phyloP scores from a whole-genome alignment of 2,113 vertebrate genomes.

The Notechis scutatus region DNA sequence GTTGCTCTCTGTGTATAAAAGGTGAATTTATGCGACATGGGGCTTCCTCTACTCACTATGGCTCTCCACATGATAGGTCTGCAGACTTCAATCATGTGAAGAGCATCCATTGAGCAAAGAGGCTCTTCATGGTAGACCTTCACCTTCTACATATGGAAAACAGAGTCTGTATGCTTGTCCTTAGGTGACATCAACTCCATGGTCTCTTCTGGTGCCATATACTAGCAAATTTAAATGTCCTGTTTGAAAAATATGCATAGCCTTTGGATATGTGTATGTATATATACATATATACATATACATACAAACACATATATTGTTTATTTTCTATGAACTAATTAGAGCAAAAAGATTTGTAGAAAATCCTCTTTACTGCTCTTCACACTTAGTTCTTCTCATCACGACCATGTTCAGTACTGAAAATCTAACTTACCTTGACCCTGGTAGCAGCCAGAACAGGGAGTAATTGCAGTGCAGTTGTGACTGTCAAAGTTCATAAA shows the following conservation, averaged over 20 bases:
- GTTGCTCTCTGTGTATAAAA: neutral
- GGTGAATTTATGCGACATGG: neutral
- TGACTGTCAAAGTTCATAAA: constrained; percentile 69
- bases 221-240: neutral
- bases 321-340: neutral
- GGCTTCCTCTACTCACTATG: neutral
- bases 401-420: neutral
- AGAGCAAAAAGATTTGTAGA: neutral
- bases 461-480: constrained; percentile 63
- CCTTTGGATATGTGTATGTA: neutral
- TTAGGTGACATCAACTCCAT: neutral
- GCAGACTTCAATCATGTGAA: neutral
- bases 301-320: too few species aligned
- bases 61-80: neutral
- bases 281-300: too few species aligned
- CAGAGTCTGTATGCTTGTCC: neutral
- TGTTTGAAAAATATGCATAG: neutral
- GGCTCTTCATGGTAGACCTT: neutral
- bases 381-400: neutral
- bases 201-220: neutral
- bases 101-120: neutral
- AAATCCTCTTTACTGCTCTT: neutral
- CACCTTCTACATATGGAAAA: neutral
- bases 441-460: constrained; percentile 69
- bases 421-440: constrained; percentile 69